Conservation (phyloP, 2,888 invertebrate species). For the Gymnocheta viridis region DNA sequence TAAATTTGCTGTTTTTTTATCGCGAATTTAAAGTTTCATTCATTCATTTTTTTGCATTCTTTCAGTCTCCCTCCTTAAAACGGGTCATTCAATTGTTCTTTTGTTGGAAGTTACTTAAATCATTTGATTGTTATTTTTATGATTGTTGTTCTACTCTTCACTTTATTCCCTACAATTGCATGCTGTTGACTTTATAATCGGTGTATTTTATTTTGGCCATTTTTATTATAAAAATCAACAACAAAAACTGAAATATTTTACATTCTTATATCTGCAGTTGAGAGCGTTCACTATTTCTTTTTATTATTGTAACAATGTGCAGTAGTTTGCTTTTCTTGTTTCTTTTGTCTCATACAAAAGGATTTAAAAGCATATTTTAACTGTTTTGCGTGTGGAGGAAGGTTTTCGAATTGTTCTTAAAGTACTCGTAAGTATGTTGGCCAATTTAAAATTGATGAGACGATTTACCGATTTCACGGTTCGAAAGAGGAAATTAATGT, state of each 20-base stretch:
- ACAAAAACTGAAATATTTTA: conserved; percentile 45
- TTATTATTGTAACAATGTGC: conserved; percentile 60
- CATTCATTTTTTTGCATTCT: conserved; percentile 1
- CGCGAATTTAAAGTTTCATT: conserved; percentile 9
- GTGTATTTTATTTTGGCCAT: conserved; percentile 57
- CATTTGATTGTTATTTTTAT: conserved; percentile 64
- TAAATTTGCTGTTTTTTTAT: conserved; percentile 38
- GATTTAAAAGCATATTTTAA: conserved; percentile 26
- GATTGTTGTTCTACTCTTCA: conserved; percentile 16
- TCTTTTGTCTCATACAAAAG: conserved; percentile 33
- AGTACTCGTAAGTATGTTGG: background rate
- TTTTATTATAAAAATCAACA: conserved; percentile 47
- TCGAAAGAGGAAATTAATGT: too few species aligned
- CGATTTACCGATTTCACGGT: too few species aligned
- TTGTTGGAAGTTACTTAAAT: conserved; percentile 65
- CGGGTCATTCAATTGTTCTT: conserved; percentile 60
- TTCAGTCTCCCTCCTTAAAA: background rate
- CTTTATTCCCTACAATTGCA: conserved; percentile 62
- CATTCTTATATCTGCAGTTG: conserved; percentile 53
- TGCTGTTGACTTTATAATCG: conserved; percentile 65
- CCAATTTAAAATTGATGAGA: too few species aligned
- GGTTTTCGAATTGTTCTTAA: background rate
- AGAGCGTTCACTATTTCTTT: conserved; percentile 31
- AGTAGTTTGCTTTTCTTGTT: conserved; percentile 40
- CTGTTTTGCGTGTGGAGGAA: conserved; percentile 28